A percentile compares a stretch with the other conserved stretches of the same genome.
phyloP scores from a whole-genome alignment of 2,888 invertebrate species.

The Luffia ferchaultella region DNA sequence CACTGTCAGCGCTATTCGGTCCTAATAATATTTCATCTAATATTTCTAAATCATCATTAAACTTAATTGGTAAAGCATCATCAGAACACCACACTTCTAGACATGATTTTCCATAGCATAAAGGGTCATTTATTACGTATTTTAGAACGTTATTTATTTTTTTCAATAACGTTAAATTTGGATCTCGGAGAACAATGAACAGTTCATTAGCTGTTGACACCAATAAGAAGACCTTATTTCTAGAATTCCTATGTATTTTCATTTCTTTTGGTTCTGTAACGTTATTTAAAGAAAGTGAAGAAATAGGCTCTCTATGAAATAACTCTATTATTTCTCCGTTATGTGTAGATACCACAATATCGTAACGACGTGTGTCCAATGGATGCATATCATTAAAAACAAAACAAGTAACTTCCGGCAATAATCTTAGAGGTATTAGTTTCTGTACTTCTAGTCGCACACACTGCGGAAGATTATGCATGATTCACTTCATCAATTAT shows the following conservation, averaged over 20 bases:
- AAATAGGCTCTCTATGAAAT: conserved; percentile 29
- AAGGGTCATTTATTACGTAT: conserved; percentile 29
- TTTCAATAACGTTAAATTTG: conserved; percentile 22
- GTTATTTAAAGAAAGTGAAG: conserved; percentile 22
- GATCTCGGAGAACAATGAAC: conserved; percentile 29
- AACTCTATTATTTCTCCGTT: conserved; percentile 39
- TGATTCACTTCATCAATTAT: background rate
- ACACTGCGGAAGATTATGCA: conserved; percentile 2
- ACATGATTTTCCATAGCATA: conserved; percentile 28
- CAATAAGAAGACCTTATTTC: conserved; percentile 37
- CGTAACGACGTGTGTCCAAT: conserved; percentile 26
- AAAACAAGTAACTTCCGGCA: conserved; percentile 33
- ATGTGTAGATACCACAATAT: conserved; percentile 36
- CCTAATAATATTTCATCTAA: conserved; percentile 11
- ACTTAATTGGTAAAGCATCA: conserved; percentile 39
- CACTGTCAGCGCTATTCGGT: background rate
- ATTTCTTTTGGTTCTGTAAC: conserved; percentile 22
- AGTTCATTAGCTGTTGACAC: conserved; percentile 26
- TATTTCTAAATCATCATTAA: conserved; percentile 37
- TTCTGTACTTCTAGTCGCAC: conserved; percentile 22
- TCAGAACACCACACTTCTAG: conserved; percentile 32
- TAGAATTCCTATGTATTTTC: conserved; percentile 31
- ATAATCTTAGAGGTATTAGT: conserved; percentile 30
- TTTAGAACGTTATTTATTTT: conserved; percentile 27
- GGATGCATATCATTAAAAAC: conserved; percentile 46